Base-by-base conservation (phyloP, 2,888 invertebrate genomes). In the Arge pagana region DNA sequence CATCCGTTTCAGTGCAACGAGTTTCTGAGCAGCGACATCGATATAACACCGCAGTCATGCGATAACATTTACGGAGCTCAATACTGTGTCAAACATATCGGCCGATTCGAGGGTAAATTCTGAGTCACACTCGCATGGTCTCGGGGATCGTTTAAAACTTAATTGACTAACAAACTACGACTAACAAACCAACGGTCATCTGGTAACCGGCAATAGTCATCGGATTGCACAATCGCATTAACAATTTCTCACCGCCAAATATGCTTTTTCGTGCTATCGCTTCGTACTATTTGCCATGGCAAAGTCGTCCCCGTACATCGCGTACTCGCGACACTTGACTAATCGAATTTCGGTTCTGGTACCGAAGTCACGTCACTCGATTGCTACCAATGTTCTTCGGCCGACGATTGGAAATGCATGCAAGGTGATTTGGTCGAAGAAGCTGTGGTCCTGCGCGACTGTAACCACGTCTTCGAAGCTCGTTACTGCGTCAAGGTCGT, bases 1-100 rank as follows among this genome's bases (percentile, higher is more conserved):
- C 80, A 84, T 67, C 91, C 90, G 10, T 91, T 91, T 77, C 88
- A 91, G 74, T 94, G 94, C 78, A 87, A 88, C 72, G 90, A 93
- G 73, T 88, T 83, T 82, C 80, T 91, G 70, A 81, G 83, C 53
- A 81, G 79, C 63, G 83, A 85, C 67, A 79, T 82, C 65, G 85
- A 86, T 69, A 81, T 93, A 62, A 70, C 78, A 66, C 85, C 87
- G 48, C 82, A 81, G 62, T 82, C 88, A 65, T 95, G 95, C 77
- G 84, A 87, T 59, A 80, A 82, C 53, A 90, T 96, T 54, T 91
- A 90, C 73, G 87, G 85, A 60, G 94, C 96, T 11, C 83, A 86
- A 67, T 96, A 86, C 77, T 97, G 97, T 78, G 85, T 97, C 63
- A 97, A 97, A 81, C 91, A 93, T 69, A 89, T 92, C 54, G 96